Conservation (phyloP, 2,113 vertebrate species). For the Hemichromis elongatus region DNA sequence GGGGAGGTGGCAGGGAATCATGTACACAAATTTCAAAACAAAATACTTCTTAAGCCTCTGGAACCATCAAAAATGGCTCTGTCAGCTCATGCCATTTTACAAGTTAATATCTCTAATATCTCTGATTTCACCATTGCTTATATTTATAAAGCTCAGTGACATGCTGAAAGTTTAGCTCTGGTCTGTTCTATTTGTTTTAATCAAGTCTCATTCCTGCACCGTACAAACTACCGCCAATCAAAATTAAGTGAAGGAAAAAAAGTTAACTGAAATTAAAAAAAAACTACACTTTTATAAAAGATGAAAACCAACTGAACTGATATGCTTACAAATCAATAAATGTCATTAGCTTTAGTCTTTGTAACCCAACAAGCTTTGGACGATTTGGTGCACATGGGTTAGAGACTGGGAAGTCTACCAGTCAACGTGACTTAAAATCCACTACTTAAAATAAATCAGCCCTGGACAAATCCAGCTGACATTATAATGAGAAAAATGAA, state of each 20-base stretch:
- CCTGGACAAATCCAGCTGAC: fast-evolving
- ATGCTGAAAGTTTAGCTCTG: not conserved
- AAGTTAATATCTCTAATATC: not conserved
- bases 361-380: too few relatives aligned
- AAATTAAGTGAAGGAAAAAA: not conserved
- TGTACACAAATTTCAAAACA: not conserved
- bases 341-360: too few relatives aligned
- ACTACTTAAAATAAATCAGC: not conserved
- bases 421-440: not conserved
- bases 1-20: too few relatives aligned
- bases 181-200: not conserved
- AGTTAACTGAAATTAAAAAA: not conserved
- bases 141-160: not conserved
- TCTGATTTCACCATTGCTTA: not conserved
- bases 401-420: too few relatives aligned
- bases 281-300: not conserved
- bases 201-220: not conserved
- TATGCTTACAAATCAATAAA: not conserved
- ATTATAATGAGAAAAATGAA: not conserved
- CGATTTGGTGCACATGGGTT: too few relatives aligned
- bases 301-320: not conserved
- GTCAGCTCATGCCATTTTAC: not conserved
- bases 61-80: not conserved
- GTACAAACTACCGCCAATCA: not conserved
- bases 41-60: not conserved